Conservation (phyloP, 2,113 vertebrate genomes). For the Ctenodactylus gundi region DNA sequence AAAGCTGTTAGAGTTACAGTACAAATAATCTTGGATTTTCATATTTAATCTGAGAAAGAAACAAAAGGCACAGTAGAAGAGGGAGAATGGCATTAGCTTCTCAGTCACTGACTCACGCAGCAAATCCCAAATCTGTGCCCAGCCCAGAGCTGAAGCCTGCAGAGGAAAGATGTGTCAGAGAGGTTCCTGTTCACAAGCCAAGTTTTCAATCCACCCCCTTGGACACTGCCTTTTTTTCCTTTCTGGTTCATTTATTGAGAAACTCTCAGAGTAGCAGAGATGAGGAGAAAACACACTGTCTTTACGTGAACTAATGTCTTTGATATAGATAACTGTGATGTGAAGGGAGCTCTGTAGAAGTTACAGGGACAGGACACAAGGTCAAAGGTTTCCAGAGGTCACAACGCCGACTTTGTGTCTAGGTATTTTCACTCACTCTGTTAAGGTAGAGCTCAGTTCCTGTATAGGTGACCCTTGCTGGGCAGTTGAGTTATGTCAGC, state of each 20-base stretch:
- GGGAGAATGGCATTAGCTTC: background rate
- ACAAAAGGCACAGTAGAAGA: background rate
- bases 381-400: background rate
- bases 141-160: background rate
- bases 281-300: background rate
- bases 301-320: background rate
- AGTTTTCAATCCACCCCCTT: background rate
- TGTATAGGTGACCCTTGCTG: background rate
- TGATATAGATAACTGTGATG: background rate
- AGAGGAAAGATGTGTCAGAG: background rate
- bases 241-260: background rate
- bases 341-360: background rate
- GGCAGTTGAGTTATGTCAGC: background rate
- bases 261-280: background rate
- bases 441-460: background rate
- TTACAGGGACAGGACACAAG: background rate
- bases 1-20: background rate
- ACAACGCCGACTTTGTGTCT: background rate
- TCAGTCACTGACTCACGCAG: background rate
- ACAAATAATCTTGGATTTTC: background rate
- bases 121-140: background rate
- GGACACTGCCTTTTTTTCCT: background rate
- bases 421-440: background rate
- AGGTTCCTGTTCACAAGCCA: background rate
- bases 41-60: constrained; percentile 5